Conservation (phyloP, 2,888 invertebrate genomes). For the Agonopterix heracliana region DNA sequence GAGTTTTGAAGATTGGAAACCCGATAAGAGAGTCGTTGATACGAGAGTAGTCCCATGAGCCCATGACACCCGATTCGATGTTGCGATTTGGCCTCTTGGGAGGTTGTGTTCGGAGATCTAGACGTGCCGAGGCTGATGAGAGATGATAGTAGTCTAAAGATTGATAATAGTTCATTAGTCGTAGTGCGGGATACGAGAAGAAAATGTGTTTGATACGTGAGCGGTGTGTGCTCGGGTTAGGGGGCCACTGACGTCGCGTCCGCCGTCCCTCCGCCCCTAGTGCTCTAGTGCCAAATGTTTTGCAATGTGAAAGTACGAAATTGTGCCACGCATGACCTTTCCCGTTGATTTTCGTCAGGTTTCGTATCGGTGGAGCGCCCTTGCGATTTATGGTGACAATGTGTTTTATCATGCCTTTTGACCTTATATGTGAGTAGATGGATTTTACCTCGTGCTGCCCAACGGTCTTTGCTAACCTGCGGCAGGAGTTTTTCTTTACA, state of each 20-base stretch:
- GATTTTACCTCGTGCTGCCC: conserved; percentile 35
- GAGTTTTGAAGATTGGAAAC: conserved; percentile 63
- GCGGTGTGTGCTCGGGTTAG: conserved; percentile 57
- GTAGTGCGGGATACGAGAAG: conserved; percentile 39
- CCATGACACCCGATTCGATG: conserved; percentile 70
- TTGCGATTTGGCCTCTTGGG: conserved; percentile 57
- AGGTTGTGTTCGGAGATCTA: conserved; percentile 49
- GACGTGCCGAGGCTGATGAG: conserved; percentile 5
- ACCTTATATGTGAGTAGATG: conserved; percentile 50
- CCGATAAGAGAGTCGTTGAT: conserved; percentile 56
- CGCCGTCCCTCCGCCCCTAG: conserved; percentile 62
- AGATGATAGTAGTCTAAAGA: not conserved
- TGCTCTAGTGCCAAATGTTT: conserved; percentile 75
- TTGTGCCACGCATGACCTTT: conserved; percentile 73
- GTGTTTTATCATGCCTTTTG: conserved; percentile 43
- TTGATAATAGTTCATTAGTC: too few species aligned
- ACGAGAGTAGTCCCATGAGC: conserved; percentile 72
- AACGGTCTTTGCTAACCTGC: conserved; percentile 26
- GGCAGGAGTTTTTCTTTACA: conserved; percentile 1
- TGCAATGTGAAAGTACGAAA: conserved; percentile 75
- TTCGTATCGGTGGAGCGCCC: conserved; percentile 29
- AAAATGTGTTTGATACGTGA: conserved; percentile 58
- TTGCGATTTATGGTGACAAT: conserved; percentile 36
- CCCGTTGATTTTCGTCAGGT: conserved; percentile 47
- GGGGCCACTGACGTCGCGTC: conserved; percentile 71